Percentiles rank a stretch among this genome's conserved stretches.
Conservation (phyloP, 2,888 invertebrate species). For the Sturmia bella region DNA sequence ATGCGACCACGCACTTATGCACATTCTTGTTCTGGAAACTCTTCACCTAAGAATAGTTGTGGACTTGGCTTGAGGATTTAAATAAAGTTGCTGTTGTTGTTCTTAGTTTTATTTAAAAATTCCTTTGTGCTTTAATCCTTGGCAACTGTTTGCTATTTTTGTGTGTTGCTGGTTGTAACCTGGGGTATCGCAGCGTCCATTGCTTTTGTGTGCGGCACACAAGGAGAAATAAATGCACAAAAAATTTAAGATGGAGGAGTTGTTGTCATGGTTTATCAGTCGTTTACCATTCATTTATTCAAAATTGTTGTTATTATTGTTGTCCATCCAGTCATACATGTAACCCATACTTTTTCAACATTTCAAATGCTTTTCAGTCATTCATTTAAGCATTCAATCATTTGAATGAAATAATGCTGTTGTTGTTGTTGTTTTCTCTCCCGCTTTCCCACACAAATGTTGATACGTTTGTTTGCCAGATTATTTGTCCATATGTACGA, state of each 20-base stretch:
- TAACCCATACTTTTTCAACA: neutral
- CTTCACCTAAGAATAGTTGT: slow-evolving; percentile 39
- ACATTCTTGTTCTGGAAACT: slow-evolving; percentile 9
- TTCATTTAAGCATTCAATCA: slow-evolving; percentile 54
- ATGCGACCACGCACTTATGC: slow-evolving; percentile 24
- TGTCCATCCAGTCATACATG: slow-evolving; percentile 3
- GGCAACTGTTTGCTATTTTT: slow-evolving; percentile 53
- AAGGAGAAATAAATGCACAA: slow-evolving; percentile 12
- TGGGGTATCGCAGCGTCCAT: slow-evolving; percentile 24
- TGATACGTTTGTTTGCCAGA: neutral
- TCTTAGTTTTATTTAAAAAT: slow-evolving; percentile 53
- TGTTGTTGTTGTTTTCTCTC: slow-evolving; percentile 1
- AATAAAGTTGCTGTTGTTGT: slow-evolving; percentile 16
- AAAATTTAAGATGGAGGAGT: slow-evolving; percentile 33
- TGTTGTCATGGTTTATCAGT: slow-evolving; percentile 69
- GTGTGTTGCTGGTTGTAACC: slow-evolving; percentile 25
- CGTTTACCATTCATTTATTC: slow-evolving; percentile 54
- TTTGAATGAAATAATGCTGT: slow-evolving; percentile 32
- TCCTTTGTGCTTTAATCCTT: slow-evolving; percentile 69
- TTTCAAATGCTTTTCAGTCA: slow-evolving; percentile 26
- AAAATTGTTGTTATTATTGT: slow-evolving; percentile 25
- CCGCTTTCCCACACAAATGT: neutral
- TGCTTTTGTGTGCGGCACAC: slow-evolving; percentile 20
- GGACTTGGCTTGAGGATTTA: slow-evolving; percentile 37
- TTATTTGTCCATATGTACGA: slow-evolving; percentile 4